phyloP scores from a whole-genome alignment of 53 echinoderm and acorn worm species.

The Hippasteria phrygiana region DNA sequence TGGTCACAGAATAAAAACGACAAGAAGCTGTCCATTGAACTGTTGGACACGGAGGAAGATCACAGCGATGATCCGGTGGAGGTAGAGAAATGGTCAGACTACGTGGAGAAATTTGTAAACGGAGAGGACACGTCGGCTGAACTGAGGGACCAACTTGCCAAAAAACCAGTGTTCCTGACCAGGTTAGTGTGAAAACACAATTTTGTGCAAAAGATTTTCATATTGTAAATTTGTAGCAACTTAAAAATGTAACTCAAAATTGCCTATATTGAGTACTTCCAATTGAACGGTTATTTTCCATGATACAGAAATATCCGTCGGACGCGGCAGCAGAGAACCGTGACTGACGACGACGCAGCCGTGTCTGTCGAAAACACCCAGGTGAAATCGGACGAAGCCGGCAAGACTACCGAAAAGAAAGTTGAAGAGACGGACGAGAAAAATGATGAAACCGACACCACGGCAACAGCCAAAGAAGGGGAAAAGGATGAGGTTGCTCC shows the following conservation, averaged over 20 bases:
- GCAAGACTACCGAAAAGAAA: conserved; percentile 7
- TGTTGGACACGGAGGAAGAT: conserved; percentile 96
- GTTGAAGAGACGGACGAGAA: conserved; percentile 50
- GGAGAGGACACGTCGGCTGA: conserved; percentile 89
- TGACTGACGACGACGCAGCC: conserved; percentile 26
- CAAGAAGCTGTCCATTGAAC: conserved; percentile 79
- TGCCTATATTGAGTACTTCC: background rate
- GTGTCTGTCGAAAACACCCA: conserved; percentile 12
- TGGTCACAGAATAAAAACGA: conserved; percentile 79
- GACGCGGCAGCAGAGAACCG: conserved; percentile 72
- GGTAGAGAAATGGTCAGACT: conserved; percentile 94
- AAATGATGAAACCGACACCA: conserved; percentile 40
- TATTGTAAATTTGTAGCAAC: too few species aligned
- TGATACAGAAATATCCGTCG: conserved; percentile 74
- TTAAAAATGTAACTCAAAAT: background rate
- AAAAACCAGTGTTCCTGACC: conserved; percentile 93
- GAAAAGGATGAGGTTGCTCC: conserved; percentile 1
- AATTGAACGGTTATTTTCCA: background rate
- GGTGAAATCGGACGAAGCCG: conserved; percentile 57
- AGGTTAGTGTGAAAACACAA: too few species aligned
- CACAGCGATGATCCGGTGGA: conserved; percentile 97
- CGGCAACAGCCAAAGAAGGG: conserved; percentile 44
- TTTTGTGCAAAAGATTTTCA: too few species aligned
- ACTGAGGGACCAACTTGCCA: conserved; percentile 91
- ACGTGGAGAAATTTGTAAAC: conserved; percentile 97